phyloP scores from a whole-genome alignment of 2,113 vertebrate genomes.

The Melanerpes formicivorus region DNA sequence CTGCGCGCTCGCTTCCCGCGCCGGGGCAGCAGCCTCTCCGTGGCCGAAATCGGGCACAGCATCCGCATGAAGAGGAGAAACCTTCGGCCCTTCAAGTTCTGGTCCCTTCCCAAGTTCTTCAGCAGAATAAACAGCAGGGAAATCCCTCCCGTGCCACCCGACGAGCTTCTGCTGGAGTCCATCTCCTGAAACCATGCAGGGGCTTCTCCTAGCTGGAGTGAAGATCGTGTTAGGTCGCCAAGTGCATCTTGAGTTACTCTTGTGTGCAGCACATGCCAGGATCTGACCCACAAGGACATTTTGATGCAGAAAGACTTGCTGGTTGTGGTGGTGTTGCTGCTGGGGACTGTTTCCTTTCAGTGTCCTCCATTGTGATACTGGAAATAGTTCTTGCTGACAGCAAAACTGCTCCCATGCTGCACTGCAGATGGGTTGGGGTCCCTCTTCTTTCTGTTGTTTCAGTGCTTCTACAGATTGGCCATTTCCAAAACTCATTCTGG shows the following conservation, averaged over 20 bases:
- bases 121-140: constrained; percentile 46
- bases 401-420: background rate
- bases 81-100: background rate
- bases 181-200: background rate
- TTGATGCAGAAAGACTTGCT: background rate
- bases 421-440: background rate
- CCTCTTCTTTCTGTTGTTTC: background rate
- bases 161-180: constrained; percentile 52
- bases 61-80: background rate
- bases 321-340: background rate
- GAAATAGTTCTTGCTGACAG: fast-evolving
- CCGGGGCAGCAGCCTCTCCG: constrained; percentile 44
- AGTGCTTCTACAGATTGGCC: background rate
- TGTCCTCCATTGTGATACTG: fast-evolving
- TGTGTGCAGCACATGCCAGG: background rate
- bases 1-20: constrained; percentile 64
- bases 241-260: background rate
- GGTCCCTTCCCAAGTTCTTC: constrained; percentile 36
- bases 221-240: background rate
- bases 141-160: background rate
- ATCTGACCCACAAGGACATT: background rate
- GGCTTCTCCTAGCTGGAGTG: background rate
- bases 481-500: background rate
- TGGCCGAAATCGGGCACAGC: background rate
- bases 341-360: background rate